Conservation (phyloP, 2,113 vertebrate genomes). For the Trichechus manatus region DNA sequence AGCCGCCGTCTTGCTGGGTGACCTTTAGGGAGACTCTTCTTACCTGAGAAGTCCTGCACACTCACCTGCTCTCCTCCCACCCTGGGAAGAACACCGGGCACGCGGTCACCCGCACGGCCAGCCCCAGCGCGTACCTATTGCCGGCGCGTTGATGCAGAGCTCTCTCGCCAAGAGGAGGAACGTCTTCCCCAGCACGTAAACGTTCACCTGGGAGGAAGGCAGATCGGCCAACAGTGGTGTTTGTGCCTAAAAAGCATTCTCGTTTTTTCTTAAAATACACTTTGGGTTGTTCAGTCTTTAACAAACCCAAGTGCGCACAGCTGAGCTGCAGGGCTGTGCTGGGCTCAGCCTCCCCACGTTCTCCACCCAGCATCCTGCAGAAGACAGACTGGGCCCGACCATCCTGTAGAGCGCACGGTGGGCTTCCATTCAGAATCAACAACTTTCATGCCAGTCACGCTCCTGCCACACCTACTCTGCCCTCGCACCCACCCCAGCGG, state of each 20-base stretch:
- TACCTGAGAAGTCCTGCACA: too few species aligned
- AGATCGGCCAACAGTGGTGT: neutral
- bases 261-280: neutral
- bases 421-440: too few species aligned
- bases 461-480: too few species aligned
- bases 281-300: neutral
- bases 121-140: constrained; percentile 92
- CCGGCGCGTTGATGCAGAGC: constrained; percentile 98
- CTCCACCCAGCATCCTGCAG: too few species aligned
- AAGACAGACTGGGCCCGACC: too few species aligned
- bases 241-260: neutral
- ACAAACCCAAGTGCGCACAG: neutral
- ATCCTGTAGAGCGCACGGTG: too few species aligned
- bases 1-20: neutral
- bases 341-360: too few species aligned
- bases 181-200: constrained; percentile 96
- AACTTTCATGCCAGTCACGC: too few species aligned
- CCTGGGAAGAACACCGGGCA: neutral
- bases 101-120: accelerated
- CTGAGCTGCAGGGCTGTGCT: too few species aligned
- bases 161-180: constrained; percentile 96
- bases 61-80: too few species aligned
- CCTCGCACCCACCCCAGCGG: too few species aligned
- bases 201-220: constrained; percentile 92
- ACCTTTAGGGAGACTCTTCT: neutral